Evolutionary conservation across 2,888 invertebrate species (phyloP), one percentile per base, ranked within the genome.

Genomic region (Melipona beecheii): DNA sequence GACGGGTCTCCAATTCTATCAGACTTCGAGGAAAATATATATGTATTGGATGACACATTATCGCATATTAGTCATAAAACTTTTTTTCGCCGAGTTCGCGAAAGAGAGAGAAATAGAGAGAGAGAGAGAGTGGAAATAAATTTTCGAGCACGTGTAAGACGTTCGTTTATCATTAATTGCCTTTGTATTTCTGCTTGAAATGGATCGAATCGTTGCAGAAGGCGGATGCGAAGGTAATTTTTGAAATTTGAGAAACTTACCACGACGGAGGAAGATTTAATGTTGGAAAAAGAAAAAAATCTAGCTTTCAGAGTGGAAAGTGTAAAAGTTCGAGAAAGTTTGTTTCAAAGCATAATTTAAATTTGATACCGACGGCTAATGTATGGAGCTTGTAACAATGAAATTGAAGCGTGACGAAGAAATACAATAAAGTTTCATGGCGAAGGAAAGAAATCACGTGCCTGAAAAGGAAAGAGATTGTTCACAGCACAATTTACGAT

Each of bases 11-110:
- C 91, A 90, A 91, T 92, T 92, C 89, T 91, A 91, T 91, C 91
- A 86, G 87, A 81, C 87, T 89, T 86, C 60, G 56, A 80, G 81
- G 71, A 89, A 89, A 86, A 88, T 87, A 91, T 88, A 91, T 90
- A 91, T 90, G 89, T 90, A 91, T 90, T 90, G 91, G 89, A 91
- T 91, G 86, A 90, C 91, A 88, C 91, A 92, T 92, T 92, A 92
- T 92, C 91, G 91, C 90, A 90, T 92, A 91, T 92, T 92, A 91
- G 92, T 92, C 91, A 90, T 91, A 90, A 91, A 92, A 92, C 89
- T 92, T 92, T 91, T 43, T 87, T 88, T 83, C 79, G 75, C 79
- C 54, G 56, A 24, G n/a, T 24, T 21, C 43, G 43, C 43, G 43
- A 43, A 43, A 43, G 43, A 43, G 9, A 1, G 9, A 43, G 36